phyloP scores from a whole-genome alignment of 1,140 invertebrate genomes.

The Apolygus lucorum region DNA sequence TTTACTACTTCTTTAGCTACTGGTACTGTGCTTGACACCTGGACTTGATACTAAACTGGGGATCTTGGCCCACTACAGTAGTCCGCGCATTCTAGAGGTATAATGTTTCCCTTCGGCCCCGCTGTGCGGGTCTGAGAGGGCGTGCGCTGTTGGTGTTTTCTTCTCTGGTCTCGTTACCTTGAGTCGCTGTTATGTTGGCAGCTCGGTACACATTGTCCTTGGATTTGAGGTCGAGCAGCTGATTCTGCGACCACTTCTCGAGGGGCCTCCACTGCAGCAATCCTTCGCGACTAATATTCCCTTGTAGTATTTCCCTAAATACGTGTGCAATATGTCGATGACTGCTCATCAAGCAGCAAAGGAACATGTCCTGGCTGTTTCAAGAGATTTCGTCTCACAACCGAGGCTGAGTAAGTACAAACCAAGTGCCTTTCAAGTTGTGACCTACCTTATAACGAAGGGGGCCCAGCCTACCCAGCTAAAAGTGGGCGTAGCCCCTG shows the following conservation, averaged over 20 bases:
- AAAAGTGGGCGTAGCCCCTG: conserved; percentile 28
- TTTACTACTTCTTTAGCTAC: no score
- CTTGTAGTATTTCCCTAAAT: neutral
- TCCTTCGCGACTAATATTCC: neutral
- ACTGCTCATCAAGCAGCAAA: conserved; percentile 46
- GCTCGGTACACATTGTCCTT: neutral
- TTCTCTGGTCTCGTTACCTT: no score
- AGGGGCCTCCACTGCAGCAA: neutral
- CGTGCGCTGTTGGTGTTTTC: no score
- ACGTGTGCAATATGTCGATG: conserved; percentile 11
- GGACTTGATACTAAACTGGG: no score
- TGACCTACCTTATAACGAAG: neutral
- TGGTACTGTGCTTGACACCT: no score
- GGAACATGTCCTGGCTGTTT: conserved; percentile 85
- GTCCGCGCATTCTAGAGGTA: no score
- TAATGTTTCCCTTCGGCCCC: no score
- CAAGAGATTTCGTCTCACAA: conserved; percentile 93
- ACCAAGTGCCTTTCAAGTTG: neutral
- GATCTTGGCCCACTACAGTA: no score
- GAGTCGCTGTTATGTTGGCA: neutral
- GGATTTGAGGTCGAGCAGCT: neutral
- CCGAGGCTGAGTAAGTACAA: conserved; percentile 86
- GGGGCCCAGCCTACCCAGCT: neutral
- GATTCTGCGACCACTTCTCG: neutral
- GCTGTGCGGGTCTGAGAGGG: no score